Percentiles rank a stretch among this genome's conserved stretches.
Evolutionary conservation across 2,888 invertebrate genomes (phyloP).

Genomic region (Byasa hedistus): DNA sequence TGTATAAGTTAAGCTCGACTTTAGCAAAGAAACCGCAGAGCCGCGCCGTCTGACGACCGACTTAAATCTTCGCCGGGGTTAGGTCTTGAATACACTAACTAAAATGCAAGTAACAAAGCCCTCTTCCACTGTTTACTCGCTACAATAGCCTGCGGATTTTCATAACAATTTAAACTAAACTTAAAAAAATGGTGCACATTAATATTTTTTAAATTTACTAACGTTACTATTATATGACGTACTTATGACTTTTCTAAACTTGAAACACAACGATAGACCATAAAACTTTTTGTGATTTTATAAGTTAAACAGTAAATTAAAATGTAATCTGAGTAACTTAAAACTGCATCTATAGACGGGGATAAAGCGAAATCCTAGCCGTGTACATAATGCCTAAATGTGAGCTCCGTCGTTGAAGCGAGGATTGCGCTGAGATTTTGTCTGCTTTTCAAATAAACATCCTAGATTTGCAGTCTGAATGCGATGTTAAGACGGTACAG

Average conservation of each 20-base stretch:
- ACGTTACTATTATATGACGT: too few species aligned
- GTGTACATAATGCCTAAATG: conserved; percentile 56
- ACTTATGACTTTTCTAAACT: neutral
- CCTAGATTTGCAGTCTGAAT: conserved; percentile 63
- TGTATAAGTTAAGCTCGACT: conserved; percentile 66
- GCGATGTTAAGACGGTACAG: conserved; percentile 54
- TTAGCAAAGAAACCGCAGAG: conserved; percentile 74
- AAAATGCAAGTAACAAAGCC: conserved; percentile 30
- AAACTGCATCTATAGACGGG: conserved; percentile 2
- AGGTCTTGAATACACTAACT: conserved; percentile 31
- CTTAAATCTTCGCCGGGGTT: conserved; percentile 58
- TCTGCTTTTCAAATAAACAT: conserved; percentile 68
- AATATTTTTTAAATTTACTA: too few species aligned
- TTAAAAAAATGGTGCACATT: neutral
- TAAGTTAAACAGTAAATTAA: neutral
- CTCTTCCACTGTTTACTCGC: conserved; percentile 20
- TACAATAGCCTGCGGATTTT: conserved; percentile 14
- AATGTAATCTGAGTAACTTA: conserved; percentile 8
- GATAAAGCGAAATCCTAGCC: conserved; percentile 21
- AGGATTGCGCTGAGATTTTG: conserved; percentile 64
- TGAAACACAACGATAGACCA: neutral
- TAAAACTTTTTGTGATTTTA: neutral
- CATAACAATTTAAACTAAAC: neutral
- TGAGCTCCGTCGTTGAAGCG: conserved; percentile 58
- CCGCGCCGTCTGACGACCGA: conserved; percentile 66